Evolutionary conservation across 2,797 vertebrate species (phyloP).

Genomic region (Eulemur coronatus): DNA sequence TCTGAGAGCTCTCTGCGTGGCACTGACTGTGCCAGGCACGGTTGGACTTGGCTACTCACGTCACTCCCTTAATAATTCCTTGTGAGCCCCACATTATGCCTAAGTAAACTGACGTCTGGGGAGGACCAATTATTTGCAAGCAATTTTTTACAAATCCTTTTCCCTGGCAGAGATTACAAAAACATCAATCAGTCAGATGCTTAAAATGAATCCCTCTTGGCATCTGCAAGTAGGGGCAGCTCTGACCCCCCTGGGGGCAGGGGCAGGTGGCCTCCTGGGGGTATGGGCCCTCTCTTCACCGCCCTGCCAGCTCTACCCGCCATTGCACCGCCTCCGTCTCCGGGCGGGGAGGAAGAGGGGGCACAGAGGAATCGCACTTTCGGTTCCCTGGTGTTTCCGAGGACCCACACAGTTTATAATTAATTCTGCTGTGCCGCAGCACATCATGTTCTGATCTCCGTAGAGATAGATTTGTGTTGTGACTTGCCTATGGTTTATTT

Average conservation of each 20-base stretch:
- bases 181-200: not conserved
- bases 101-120: not conserved
- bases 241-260: not conserved
- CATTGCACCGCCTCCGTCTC: not conserved
- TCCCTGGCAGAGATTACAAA: not conserved
- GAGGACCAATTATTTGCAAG: not conserved
- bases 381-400: not conserved
- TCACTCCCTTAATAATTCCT: not conserved
- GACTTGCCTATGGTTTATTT: conserved; percentile 53
- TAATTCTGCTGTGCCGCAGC: not conserved
- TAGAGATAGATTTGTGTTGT: conserved; percentile 22
- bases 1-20: not conserved
- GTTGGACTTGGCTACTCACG: not conserved
- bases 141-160: not conserved
- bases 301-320: not conserved
- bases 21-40: not conserved
- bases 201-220: not conserved
- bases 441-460: not conserved
- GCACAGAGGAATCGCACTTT: rapidly evolving
- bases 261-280: not conserved
- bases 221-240: not conserved
- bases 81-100: not conserved
- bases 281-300: not conserved
- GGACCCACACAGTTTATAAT: conserved; percentile 13
- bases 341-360: not conserved